These are phyloP conservation scores for Anser cygnoides DNA, from an alignment of 2,113 vertebrate species.

Conservation along the genomic window DNA sequence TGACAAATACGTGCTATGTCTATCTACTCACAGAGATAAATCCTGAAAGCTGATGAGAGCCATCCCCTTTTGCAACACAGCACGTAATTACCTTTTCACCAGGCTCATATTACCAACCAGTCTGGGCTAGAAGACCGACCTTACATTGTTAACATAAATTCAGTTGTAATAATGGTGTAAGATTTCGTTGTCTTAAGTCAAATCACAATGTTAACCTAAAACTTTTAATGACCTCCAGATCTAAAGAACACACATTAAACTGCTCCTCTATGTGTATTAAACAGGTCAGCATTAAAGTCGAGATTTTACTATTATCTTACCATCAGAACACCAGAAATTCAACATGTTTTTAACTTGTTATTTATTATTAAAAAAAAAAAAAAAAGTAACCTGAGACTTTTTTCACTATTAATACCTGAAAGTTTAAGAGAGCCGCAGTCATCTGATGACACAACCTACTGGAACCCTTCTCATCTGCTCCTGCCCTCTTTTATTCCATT, in stretches of 20 bases:
- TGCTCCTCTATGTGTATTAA: neutral
- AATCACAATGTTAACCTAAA: neutral
- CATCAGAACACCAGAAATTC: neutral
- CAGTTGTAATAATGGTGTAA: neutral
- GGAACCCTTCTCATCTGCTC: slow-evolving; percentile 48
- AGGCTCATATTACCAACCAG: slow-evolving; percentile 15
- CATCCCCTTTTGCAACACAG: neutral
- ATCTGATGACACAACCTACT: slow-evolving; percentile 48
- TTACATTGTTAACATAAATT: neutral
- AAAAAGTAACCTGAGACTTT: neutral
- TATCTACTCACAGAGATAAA: slow-evolving; percentile 6
- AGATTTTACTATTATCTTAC: neutral
- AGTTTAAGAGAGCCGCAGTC: slow-evolving; percentile 34
- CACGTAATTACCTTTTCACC: slow-evolving; percentile 16
- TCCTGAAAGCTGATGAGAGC: neutral
- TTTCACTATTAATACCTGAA: neutral
- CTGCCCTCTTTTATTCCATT: slow-evolving; percentile 45
- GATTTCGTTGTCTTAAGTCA: neutral
- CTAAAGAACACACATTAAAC: neutral
- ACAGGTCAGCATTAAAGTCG: neutral
- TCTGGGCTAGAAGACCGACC: neutral
- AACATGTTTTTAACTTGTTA: neutral
- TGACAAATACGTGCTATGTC: neutral
- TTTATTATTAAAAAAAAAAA: no score
- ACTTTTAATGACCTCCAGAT: neutral